Evolutionary conservation across 2,797 vertebrate genomes (phyloP), one percentile per base, ranked within the genome.

Genomic region (Myripristis jacobus): DNA sequence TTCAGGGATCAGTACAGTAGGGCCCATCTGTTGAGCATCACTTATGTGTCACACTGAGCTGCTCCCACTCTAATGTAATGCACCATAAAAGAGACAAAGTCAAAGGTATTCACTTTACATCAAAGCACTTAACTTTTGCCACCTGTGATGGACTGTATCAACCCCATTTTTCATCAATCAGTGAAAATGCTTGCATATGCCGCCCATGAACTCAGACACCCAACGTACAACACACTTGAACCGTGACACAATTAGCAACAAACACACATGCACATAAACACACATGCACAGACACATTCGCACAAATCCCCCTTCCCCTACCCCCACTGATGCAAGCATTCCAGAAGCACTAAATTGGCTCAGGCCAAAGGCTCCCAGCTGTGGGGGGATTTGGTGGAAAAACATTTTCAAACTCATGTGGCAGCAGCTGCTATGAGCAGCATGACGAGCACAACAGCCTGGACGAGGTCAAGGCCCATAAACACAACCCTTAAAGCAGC

Each of bases 351-450:
- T 73, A 57, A 69, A 79, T 75, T 72, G 48, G 59, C 63, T 79
- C 6, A 29, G 52, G 12, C 8, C 1, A 69, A 59, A 80, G 19
- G 15, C 22, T 76, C 34, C 65, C 71, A 77, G 75, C 67, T 79
- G 63, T 52, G 25, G 34, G 31, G 24, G 56, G 69, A 71, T 70
- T 79, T 82, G 22, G 22, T 66, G 2, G 43, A 57, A 57, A 22
- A 44, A 52, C 46, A 61, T 2, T 54, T 70, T 22, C 47, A 67
- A 75, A 56, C 27, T 74, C 70, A 77, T 60, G 69, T 64, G 55
- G 16, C 72, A 70, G 62, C 77, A 73, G 73, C 74, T 87, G 78
- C 79, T 66, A 41, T 55, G 44, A 75, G 62, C 76, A 83, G 68
- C 52, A 73, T 12, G 5, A 75, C 57, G 65, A 64, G 59, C 41